A percentile compares a stretch with the other conserved stretches of the same genome.
Conservation (phyloP, 1,140 invertebrate species). For the Drosophila ercepeae region DNA sequence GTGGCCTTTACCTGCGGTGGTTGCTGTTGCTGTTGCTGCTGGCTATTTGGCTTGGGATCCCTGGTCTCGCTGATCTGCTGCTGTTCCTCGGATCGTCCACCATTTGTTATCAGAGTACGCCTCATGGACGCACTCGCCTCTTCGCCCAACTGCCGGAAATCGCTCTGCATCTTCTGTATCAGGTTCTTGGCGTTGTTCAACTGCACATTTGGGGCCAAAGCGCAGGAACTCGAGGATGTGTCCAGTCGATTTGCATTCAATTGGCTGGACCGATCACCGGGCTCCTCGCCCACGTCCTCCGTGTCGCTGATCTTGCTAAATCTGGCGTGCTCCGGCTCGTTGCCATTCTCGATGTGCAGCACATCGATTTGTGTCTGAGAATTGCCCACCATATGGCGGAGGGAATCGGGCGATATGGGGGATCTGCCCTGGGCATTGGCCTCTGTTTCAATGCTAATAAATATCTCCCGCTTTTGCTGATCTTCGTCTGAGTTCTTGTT, state of each 20-base stretch:
- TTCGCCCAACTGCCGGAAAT: constrained; percentile 69
- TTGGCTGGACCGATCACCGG: constrained; percentile 45
- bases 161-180: constrained; percentile 71
- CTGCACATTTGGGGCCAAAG: constrained; percentile 64
- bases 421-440: constrained; percentile 72
- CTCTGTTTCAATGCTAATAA: constrained; percentile 82
- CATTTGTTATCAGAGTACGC: constrained; percentile 12
- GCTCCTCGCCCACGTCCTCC: constrained; percentile 52
- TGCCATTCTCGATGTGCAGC: constrained; percentile 71
- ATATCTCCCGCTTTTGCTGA: constrained; percentile 76
- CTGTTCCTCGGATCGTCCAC: neutral
- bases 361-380: constrained; percentile 68
- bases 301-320: constrained; percentile 79
- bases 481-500: constrained; percentile 53
- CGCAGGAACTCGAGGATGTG: constrained; percentile 33
- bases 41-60: constrained; percentile 3
- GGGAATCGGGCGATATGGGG: constrained; percentile 68
- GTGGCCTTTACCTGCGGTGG: constrained; percentile 9
- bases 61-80: constrained; percentile 5
- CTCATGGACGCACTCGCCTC: constrained; percentile 53
- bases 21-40: neutral
- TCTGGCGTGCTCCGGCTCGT: constrained; percentile 68
- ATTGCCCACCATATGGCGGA: constrained; percentile 79
- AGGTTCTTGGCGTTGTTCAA: constrained; percentile 79
- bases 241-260: constrained; percentile 14